Evolutionary conservation across 1,140 invertebrate genomes (phyloP).

Genomic region (Harlomillsia oculata): DNA sequence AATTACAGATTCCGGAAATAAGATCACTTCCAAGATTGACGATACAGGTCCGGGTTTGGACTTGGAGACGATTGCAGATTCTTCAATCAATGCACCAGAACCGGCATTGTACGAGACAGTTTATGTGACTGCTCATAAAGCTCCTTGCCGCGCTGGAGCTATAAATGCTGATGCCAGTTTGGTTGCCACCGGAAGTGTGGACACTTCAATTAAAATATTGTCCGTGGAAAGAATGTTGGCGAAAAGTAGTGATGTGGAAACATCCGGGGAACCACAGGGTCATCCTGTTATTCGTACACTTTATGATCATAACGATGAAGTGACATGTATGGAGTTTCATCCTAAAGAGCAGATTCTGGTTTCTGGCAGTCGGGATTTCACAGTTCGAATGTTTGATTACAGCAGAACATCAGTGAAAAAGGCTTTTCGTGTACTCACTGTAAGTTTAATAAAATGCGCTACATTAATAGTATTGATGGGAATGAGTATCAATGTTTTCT

Average conservation of each 20-base stretch:
- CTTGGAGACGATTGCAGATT: slow-evolving; percentile 92
- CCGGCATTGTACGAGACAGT: slow-evolving; percentile 94
- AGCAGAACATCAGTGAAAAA: slow-evolving; percentile 97
- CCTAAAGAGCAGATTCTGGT: slow-evolving; percentile 46
- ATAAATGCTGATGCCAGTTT: slow-evolving; percentile 90
- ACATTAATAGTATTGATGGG: background rate
- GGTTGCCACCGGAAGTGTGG: slow-evolving; percentile 95
- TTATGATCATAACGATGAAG: slow-evolving; percentile 98
- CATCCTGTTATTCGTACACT: slow-evolving; percentile 96
- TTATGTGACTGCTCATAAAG: slow-evolving; percentile 98
- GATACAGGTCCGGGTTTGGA: slow-evolving; percentile 53
- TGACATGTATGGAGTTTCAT: slow-evolving; percentile 93
- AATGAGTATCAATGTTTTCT: background rate
- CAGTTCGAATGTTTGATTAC: slow-evolving; percentile 93
- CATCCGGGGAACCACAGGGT: slow-evolving; percentile 74
- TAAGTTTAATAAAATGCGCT: slow-evolving; percentile 31
- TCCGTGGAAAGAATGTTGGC: slow-evolving; percentile 90
- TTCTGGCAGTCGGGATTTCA: slow-evolving; percentile 77
- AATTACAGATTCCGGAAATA: slow-evolving; percentile 47
- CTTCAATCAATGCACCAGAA: slow-evolving; percentile 76
- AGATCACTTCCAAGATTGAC: slow-evolving; percentile 30
- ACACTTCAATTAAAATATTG: slow-evolving; percentile 88
- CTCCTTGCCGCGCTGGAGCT: slow-evolving; percentile 82
- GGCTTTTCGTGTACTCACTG: slow-evolving; percentile 83
- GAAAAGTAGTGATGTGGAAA: slow-evolving; percentile 64